A percentile compares a stretch with the other conserved stretches of the same genome.
These are phyloP conservation scores for Ancistrus triradiatus DNA, from an alignment of 2,113 vertebrate genomes.

Conservation along the genomic window DNA sequence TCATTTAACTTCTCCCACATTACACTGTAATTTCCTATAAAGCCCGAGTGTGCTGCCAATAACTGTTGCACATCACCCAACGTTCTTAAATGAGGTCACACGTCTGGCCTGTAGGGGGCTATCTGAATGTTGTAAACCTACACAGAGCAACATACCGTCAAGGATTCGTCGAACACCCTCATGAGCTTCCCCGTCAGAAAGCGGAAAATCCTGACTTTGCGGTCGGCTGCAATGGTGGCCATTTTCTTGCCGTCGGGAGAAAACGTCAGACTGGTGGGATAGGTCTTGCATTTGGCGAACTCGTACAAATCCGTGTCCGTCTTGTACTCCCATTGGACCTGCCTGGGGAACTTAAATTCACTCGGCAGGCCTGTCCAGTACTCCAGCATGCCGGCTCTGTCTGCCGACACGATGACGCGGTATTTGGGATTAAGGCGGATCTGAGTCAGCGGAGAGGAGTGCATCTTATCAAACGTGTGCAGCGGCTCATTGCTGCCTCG, in stretches of 20 bases:
- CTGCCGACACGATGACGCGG: slow-evolving; percentile 87
- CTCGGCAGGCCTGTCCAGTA: slow-evolving; percentile 93
- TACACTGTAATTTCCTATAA: no score
- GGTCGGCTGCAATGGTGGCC: slow-evolving; percentile 90
- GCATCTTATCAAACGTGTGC: slow-evolving; percentile 88
- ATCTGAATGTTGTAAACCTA: neutral
- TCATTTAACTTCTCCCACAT: no score
- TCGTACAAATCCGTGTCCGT: slow-evolving; percentile 97
- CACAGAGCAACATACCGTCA: slow-evolving; percentile 76
- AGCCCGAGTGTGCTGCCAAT: no score
- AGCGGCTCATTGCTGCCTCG: slow-evolving; percentile 83
- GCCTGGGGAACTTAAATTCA: slow-evolving; percentile 88
- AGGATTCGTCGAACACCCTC: slow-evolving; percentile 92
- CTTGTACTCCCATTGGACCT: slow-evolving; percentile 92
- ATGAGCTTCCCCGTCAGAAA: slow-evolving; percentile 94
- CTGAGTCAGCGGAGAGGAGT: slow-evolving; percentile 81
- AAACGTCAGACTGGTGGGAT: slow-evolving; percentile 86
- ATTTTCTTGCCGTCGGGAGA: slow-evolving; percentile 92
- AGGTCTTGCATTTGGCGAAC: slow-evolving; percentile 93
- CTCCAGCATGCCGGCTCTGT: slow-evolving; percentile 94
- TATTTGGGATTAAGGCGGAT: slow-evolving; percentile 85
- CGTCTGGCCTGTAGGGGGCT: no score
- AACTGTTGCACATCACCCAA: no score
- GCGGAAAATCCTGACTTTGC: slow-evolving; percentile 94
- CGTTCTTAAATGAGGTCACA: no score